These are phyloP conservation scores for Sciaenops ocellatus DNA, from an alignment of 2,797 vertebrate species.

Conservation along the genomic window DNA sequence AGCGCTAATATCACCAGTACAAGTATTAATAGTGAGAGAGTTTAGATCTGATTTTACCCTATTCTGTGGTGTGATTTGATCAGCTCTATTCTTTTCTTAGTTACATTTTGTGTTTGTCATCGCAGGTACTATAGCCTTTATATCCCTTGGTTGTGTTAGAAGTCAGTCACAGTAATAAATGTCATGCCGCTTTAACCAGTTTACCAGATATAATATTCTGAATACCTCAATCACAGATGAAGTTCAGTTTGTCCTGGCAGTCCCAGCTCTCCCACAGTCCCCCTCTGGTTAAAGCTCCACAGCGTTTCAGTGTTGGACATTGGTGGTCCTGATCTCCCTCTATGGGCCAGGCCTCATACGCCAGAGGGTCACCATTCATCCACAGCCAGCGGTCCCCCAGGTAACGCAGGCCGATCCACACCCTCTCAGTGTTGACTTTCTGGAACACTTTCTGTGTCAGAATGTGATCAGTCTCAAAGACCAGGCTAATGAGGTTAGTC, in stretches of 20 bases:
- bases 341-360: slow-evolving; percentile 17
- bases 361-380: slow-evolving; percentile 45
- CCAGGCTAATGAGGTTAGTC: slow-evolving; percentile 1
- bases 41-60: neutral
- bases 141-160: neutral
- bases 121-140: neutral
- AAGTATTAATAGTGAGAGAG: neutral
- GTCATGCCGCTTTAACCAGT: neutral
- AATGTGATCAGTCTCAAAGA: neutral
- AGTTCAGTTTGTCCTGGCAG: slow-evolving; percentile 45
- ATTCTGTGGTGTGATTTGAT: neutral
- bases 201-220: neutral
- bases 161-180: neutral
- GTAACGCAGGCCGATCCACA: slow-evolving; percentile 72
- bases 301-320: slow-evolving; percentile 48
- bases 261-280: slow-evolving; percentile 42
- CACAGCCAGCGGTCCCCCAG: slow-evolving; percentile 67
- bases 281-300: slow-evolving; percentile 41
- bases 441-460: slow-evolving; percentile 8
- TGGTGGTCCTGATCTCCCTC: slow-evolving; percentile 17
- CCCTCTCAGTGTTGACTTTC: accelerated
- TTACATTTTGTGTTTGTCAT: neutral
- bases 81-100: neutral
- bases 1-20: neutral
- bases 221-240: slow-evolving; percentile 36